These are phyloP conservation scores for Lophotis ruficrista DNA, from an alignment of 2,113 vertebrate species.

Conservation along the genomic window DNA sequence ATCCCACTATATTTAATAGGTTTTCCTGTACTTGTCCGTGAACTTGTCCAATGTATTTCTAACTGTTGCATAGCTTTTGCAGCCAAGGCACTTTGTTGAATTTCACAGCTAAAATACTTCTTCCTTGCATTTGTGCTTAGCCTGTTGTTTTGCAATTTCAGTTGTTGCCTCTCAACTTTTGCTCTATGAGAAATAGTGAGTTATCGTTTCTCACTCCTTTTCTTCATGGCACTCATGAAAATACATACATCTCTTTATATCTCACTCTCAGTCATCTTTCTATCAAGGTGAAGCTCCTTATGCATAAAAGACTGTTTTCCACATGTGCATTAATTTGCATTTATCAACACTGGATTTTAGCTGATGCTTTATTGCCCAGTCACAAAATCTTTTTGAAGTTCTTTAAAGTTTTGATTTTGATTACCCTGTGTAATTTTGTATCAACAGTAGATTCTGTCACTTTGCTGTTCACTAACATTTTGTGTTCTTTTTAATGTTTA, in stretches of 20 bases:
- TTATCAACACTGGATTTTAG: background rate
- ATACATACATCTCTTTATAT: background rate
- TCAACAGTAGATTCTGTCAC: background rate
- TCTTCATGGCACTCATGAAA: background rate
- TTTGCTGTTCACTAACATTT: background rate
- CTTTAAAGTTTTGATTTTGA: background rate
- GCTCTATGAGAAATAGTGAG: background rate
- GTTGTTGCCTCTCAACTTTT: background rate
- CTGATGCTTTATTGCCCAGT: background rate
- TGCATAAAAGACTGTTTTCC: background rate
- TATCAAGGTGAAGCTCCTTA: background rate
- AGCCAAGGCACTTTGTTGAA: background rate
- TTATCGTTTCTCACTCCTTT: background rate
- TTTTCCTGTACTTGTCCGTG: background rate
- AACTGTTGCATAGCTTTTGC: background rate
- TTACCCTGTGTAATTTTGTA: background rate
- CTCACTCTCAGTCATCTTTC: background rate
- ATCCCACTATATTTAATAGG: background rate
- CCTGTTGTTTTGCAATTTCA: background rate
- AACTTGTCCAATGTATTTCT: background rate
- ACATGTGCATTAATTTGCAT: background rate
- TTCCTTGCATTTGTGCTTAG: background rate
- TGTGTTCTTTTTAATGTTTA: background rate
- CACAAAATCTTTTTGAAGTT: background rate
- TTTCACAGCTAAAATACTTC: background rate